phyloP scores from a whole-genome alignment of 2,888 invertebrate species.

The Drosophila anomalata region DNA sequence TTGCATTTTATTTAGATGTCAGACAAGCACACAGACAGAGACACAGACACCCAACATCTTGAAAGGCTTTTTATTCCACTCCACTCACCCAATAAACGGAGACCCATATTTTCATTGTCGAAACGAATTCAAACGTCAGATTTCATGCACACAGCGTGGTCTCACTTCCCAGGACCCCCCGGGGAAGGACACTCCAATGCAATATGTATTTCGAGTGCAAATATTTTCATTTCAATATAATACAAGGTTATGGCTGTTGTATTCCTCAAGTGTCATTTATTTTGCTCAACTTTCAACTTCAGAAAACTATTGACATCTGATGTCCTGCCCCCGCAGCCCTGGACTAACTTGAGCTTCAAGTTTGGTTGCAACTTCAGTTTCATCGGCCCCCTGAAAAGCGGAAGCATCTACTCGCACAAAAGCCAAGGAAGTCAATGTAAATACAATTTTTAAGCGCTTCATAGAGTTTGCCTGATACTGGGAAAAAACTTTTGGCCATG shows the following conservation, averaged over 20 bases:
- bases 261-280: constrained; percentile 67
- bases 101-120: constrained; percentile 12
- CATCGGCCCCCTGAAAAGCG: constrained; percentile 37
- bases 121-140: constrained; percentile 19
- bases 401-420: constrained; percentile 63
- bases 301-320: constrained; percentile 70
- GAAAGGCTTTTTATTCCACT: constrained; percentile 7
- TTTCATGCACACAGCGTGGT: constrained; percentile 8
- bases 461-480: constrained; percentile 50
- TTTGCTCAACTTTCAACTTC: constrained; percentile 66
- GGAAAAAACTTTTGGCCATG: constrained; percentile 70
- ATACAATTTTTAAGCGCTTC: constrained; percentile 73
- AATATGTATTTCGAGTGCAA: constrained; percentile 14
- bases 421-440: constrained; percentile 71
- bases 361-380: constrained; percentile 10
- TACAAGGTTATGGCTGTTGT: constrained; percentile 11
- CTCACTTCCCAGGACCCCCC: no score
- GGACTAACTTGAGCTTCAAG: constrained; percentile 8
- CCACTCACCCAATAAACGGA: constrained; percentile 6
- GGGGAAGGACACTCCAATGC: background rate
- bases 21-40: background rate
- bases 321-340: constrained; percentile 43
- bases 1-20: constrained; percentile 40
- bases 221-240: constrained; percentile 31
- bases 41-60: constrained; percentile 3